These are phyloP conservation scores for Leptarthrus brevirostris DNA, from an alignment of 2,888 invertebrate species.

Conservation along the genomic window DNA sequence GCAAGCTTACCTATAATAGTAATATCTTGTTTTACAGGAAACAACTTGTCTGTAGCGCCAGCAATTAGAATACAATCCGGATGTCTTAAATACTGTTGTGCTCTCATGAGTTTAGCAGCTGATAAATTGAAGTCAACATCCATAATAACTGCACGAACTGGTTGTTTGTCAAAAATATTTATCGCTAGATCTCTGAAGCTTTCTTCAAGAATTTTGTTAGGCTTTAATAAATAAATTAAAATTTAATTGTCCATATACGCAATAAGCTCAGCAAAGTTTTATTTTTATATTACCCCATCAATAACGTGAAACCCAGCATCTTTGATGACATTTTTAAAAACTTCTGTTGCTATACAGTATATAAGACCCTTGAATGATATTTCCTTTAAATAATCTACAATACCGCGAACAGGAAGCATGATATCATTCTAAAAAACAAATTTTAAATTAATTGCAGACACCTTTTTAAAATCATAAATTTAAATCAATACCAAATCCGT, in stretches of 20 bases:
- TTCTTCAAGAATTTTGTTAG: slow-evolving; percentile 60
- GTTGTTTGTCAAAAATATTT: slow-evolving; percentile 59
- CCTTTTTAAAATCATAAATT: not conserved
- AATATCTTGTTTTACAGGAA: slow-evolving; percentile 61
- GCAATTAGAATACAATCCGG: slow-evolving; percentile 67
- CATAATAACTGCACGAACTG: slow-evolving; percentile 68
- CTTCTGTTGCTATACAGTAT: slow-evolving; percentile 65
- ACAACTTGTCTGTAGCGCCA: slow-evolving; percentile 66
- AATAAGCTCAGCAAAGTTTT: not conserved
- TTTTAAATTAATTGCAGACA: slow-evolving; percentile 10
- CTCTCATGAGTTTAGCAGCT: slow-evolving; percentile 66
- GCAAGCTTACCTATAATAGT: slow-evolving; percentile 63
- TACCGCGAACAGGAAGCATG: slow-evolving; percentile 66
- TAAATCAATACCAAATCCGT: slow-evolving; percentile 56
- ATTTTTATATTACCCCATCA: slow-evolving; percentile 63
- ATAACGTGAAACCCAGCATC: slow-evolving; percentile 66
- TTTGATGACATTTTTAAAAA: slow-evolving; percentile 62
- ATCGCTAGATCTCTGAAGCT: slow-evolving; percentile 55
- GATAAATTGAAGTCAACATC: slow-evolving; percentile 68
- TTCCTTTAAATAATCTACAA: slow-evolving; percentile 67
- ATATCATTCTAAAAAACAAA: slow-evolving; percentile 56
- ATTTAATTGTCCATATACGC: not conserved
- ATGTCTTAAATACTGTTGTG: slow-evolving; percentile 64
- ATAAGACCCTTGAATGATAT: slow-evolving; percentile 68
- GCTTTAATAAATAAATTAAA: slow-evolving; percentile 58